Percentiles rank a stretch among this genome's conserved stretches.
phyloP scores from a whole-genome alignment of 2,113 vertebrate species.

The Stercorarius parasiticus region DNA sequence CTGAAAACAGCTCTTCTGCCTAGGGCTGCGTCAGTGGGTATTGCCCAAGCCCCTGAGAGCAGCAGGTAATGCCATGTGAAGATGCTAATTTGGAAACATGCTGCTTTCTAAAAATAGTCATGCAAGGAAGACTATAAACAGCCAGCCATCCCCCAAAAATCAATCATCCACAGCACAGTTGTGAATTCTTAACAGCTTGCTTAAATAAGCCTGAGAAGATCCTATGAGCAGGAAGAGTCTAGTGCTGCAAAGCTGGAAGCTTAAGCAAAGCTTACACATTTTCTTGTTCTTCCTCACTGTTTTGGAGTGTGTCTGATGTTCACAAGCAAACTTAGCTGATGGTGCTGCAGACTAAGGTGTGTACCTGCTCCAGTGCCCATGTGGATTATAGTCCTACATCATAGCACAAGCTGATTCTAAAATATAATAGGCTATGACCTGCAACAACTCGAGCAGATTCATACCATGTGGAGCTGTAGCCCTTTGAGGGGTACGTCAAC shows the following conservation, averaged over 20 bases:
- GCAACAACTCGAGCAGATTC: neutral
- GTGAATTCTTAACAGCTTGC: neutral
- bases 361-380: neutral
- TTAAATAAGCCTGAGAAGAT: neutral
- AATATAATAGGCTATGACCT: neutral
- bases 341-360: neutral
- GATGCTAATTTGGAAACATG: neutral
- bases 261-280: neutral
- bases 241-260: neutral
- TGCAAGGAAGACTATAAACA: neutral
- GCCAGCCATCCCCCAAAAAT: neutral
- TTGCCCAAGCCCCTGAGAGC: neutral
- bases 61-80: neutral
- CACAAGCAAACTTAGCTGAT: neutral
- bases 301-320: neutral
- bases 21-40: neutral
- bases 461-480: neutral
- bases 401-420: neutral
- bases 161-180: neutral
- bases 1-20: neutral
- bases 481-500: neutral
- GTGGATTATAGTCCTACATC: neutral
- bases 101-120: neutral
- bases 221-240: neutral
- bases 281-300: neutral